Base-by-base conservation (phyloP, 2,888 invertebrate genomes). In the Belgica antarctica region DNA sequence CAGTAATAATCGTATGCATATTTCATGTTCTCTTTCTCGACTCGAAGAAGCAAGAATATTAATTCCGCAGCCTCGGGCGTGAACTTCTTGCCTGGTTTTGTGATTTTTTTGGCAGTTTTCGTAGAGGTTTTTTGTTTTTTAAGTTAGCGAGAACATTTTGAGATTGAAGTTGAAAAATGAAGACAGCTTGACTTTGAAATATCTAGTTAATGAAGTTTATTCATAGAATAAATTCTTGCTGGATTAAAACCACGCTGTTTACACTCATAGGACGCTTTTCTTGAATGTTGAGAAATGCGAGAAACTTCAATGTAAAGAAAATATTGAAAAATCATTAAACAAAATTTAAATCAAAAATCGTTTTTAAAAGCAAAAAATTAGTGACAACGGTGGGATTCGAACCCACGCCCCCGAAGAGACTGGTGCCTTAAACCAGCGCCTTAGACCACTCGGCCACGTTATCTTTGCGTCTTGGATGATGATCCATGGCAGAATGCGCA, bases 361-460 rank as follows among this genome's bases (percentile, higher is more conserved):
- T 4, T 61, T 61, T 22, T n/a, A 61, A 47, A 71, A 36, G 5
- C 70, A 68, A 73, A 75, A 74, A 73, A 70, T 4, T 2, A 62
- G 7, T 79, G 80, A 78, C 80, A 80, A 78, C 78, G 80, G 79
- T 78, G 80, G 79, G 80, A 80, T 80, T 80, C 80, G 80, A 80
- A 80, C 80, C 79, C 80, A 78, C 79, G 80, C 80, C 79, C 78
- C 78, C 79, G 79, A 73, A 69, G 72, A 72, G 79, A 80, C 80
- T 80, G 80, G 80, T 80, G 80, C 80, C 80, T 80, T 79, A 80
- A 80, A 80, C 79, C 79, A 80, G 79, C 79, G 79, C 79, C 79
- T 80, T 80, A 80, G 79, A 80, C 79, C 79, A 78, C 79, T 80
- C 79, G 79, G 79, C 79, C 79, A 80, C 80, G 78, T 79, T 79